Conservation (phyloP, 2,797 vertebrate genomes). For the Spea hammondii region DNA sequence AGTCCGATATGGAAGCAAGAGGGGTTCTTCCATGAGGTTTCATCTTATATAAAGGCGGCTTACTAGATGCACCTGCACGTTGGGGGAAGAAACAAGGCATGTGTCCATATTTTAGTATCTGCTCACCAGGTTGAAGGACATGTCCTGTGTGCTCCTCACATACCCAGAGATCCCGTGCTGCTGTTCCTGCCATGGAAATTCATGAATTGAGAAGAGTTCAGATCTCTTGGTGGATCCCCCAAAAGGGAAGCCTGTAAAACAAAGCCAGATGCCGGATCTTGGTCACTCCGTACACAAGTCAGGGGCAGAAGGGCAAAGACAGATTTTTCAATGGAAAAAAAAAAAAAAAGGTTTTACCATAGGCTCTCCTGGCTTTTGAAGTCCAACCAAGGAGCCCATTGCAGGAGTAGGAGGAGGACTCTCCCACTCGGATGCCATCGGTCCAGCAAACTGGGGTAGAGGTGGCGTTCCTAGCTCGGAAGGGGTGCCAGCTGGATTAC, state of each 20-base stretch:
- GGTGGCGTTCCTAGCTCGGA: constrained; percentile 68
- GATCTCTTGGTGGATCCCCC: constrained; percentile 82
- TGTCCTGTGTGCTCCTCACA: no score
- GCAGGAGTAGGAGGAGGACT: constrained; percentile 73
- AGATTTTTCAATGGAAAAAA: no score
- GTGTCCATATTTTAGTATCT: no score
- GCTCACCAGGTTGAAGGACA: no score
- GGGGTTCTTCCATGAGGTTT: constrained; percentile 62
- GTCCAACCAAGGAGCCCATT: constrained; percentile 70
- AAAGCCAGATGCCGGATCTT: no score
- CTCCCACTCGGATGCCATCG: constrained; percentile 71
- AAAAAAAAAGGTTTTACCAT: constrained; percentile 52
- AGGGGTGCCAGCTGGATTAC: constrained; percentile 67
- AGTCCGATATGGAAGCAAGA: constrained; percentile 61
- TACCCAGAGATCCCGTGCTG: constrained; percentile 58
- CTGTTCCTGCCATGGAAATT: constrained; percentile 71
- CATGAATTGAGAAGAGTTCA: constrained; percentile 75
- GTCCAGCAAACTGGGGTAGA: constrained; percentile 61
- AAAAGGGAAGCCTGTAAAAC: constrained; percentile 75
- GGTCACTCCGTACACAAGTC: neutral
- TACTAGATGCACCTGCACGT: constrained; percentile 64
- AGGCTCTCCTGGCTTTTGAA: constrained; percentile 59
- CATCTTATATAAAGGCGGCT: constrained; percentile 74
- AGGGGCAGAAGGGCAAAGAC: neutral
- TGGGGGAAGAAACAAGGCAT: neutral